Base-by-base conservation (phyloP, 2,113 vertebrate genomes). In the Trinectes maculatus region DNA sequence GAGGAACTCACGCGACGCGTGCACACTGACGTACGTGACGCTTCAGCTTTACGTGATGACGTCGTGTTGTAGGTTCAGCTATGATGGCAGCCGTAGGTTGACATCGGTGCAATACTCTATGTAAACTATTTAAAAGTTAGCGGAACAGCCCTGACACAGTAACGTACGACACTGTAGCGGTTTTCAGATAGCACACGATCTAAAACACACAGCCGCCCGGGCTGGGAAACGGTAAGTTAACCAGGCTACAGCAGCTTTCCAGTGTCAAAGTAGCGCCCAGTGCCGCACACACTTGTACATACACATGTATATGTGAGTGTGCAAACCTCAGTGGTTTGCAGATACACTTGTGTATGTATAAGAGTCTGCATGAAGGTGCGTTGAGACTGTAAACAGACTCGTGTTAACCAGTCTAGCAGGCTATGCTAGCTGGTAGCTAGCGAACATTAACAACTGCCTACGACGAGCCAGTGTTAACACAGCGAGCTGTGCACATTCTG, bases 151-250 rank as follows among this genome's bases (percentile, higher is more conserved):
- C 81, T 58, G 76, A 60, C 71, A 79, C 60, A 29, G 2, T 77
- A 76, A 60, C 72, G 52, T n/a, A 63, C 69, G 49, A 22, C 48
- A 89, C 66, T 68, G 37, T 48, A 73, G 58, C 65, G 60, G 77
- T 83, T 81, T 61, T 44, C 69, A 87, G 74, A 79, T 70, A 85
- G 84, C 53, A 70, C 71, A 67, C 85, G 80, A 78, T 76, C 66
- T 12, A 78, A 70, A 82, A 18, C 40, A 18, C 40, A 68, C 85
- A 60, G 52, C 48, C 42, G 63, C 63, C 77, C 82, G 80, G 79
- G 87, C 73, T 81, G 87, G 85, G 72, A 83, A 91, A 90, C 89
- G 92, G 92, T 94, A 90, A 93, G 92, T 92, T 72, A 33, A 70
- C 79, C 77, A 49, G 55, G 65, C 78, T 54, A 24, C 53, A 49